Evolutionary conservation across 2,797 vertebrate species (phyloP).

Genomic region (Echeneis naucrates): DNA sequence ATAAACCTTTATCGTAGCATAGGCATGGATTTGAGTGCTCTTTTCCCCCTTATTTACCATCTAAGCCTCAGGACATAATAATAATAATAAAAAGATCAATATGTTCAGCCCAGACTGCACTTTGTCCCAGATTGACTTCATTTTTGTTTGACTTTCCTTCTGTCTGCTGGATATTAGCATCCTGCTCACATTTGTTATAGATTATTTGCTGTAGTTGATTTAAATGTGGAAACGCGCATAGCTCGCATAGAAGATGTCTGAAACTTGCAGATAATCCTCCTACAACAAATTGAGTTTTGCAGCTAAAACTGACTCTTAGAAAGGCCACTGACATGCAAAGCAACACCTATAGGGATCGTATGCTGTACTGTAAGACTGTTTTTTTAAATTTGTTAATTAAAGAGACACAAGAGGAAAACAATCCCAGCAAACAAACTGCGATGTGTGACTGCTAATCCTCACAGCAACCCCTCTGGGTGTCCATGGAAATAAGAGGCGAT

Average conservation of each 20-base stretch:
- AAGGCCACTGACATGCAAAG: neutral
- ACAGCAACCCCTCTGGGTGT: constrained; percentile 36
- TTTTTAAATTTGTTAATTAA: constrained; percentile 34
- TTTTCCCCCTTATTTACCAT: constrained; percentile 12
- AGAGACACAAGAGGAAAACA: constrained; percentile 25
- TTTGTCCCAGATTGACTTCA: constrained; percentile 16
- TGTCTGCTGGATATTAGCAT: constrained; percentile 4
- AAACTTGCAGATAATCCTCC: neutral
- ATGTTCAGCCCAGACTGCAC: constrained; percentile 6
- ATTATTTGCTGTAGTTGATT: neutral
- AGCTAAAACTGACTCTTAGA: neutral
- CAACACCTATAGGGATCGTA: neutral
- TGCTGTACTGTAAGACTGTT: neutral
- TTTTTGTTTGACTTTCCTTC: constrained; percentile 4
- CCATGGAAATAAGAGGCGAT: constrained; percentile 47
- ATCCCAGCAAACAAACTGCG: constrained; percentile 22
- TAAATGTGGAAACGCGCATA: neutral
- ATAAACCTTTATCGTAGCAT: constrained; percentile 6
- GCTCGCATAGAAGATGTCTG: neutral
- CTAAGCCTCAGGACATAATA: neutral
- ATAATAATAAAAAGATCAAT: neutral
- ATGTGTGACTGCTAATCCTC: constrained; percentile 48
- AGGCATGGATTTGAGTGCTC: constrained; percentile 8
- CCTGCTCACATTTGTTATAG: neutral
- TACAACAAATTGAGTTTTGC: too few species aligned